Percentiles rank a stretch among this genome's conserved stretches.
Evolutionary conservation across 2,888 invertebrate genomes (phyloP).

Genomic region (Idaea dimidiata): DNA sequence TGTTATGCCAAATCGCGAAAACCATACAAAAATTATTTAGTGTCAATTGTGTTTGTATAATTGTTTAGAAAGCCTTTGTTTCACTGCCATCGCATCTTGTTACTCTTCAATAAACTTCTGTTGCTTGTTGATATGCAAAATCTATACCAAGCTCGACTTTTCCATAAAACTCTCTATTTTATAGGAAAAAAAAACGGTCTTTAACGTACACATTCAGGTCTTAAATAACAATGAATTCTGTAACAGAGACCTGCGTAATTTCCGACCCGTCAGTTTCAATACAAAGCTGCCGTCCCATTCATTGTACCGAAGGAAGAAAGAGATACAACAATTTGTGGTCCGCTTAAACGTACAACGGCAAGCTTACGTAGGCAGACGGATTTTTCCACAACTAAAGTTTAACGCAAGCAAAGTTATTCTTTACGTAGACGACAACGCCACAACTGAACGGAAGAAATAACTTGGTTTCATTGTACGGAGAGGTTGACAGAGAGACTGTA

Average conservation of each 20-base stretch:
- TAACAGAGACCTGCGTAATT: neutral
- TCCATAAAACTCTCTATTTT: neutral
- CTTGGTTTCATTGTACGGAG: neutral
- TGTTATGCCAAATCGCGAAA: too few species aligned
- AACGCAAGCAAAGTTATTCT: neutral
- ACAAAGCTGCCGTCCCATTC: neutral
- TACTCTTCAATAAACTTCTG: too few species aligned
- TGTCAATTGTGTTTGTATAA: too few species aligned
- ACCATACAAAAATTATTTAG: too few species aligned
- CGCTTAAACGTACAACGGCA: neutral
- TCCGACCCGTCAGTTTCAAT: constrained; percentile 1
- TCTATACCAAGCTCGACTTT: neutral
- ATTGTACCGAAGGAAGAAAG: neutral
- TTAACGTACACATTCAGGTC: neutral
- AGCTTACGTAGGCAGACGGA: neutral
- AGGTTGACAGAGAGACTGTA: neutral
- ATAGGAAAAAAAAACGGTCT: neutral
- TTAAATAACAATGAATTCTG: neutral
- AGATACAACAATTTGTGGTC: neutral
- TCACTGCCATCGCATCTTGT: too few species aligned
- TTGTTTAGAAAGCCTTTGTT: too few species aligned
- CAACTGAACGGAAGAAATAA: neutral
- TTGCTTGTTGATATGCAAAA: neutral
- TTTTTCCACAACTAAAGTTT: neutral
- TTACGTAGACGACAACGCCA: neutral